Evolutionary conservation across 2,113 vertebrate genomes (phyloP).

Genomic region (Rhadina sibilatrix): DNA sequence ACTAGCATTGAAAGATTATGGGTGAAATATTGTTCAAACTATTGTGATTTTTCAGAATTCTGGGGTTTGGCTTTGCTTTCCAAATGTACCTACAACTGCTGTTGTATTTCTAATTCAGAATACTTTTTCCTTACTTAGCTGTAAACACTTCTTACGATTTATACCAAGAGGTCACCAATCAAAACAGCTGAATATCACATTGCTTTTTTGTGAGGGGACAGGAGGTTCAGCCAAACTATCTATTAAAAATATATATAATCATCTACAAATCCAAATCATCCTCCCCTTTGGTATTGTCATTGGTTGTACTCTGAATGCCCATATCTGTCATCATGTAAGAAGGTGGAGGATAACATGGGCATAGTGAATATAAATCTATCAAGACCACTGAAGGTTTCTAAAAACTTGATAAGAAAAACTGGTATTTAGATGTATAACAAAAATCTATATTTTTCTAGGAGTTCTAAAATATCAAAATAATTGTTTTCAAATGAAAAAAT

Average conservation of each 20-base stretch:
- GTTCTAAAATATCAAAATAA: background rate
- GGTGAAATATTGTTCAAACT: background rate
- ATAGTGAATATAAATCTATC: background rate
- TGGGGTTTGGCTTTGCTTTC: background rate
- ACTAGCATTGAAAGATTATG: background rate
- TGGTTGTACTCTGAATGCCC: background rate
- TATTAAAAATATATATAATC: background rate
- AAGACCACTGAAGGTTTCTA: background rate
- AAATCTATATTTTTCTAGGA: background rate
- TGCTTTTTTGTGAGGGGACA: background rate
- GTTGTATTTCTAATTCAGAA: background rate
- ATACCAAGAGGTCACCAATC: background rate
- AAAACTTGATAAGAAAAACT: background rate
- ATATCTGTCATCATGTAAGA: background rate
- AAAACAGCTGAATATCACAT: background rate
- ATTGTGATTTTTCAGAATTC: background rate
- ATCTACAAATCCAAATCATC: background rate
- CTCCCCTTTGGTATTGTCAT: background rate
- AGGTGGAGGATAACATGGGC: background rate
- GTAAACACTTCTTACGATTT: background rate
- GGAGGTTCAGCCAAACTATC: background rate
- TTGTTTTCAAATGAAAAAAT: background rate
- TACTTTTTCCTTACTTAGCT: background rate
- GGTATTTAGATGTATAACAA: background rate
- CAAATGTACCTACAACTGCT: background rate